A percentile compares a stretch with the other conserved stretches of the same genome.
Conservation (phyloP, 2,888 invertebrate species). For the Pilophorus perplexus region DNA sequence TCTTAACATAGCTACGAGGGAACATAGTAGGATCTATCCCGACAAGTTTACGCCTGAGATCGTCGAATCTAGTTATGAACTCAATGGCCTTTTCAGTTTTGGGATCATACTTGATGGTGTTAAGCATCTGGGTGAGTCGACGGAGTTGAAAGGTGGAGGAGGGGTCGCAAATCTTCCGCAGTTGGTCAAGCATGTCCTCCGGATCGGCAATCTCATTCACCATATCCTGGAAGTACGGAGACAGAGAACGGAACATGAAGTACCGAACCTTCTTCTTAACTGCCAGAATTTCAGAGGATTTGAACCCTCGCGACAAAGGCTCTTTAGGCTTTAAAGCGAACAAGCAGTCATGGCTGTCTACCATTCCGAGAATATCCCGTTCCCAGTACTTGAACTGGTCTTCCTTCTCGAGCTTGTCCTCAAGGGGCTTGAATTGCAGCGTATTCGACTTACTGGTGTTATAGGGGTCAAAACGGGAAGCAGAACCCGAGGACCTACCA, state of each 20-base stretch:
- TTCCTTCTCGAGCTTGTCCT: too few relatives aligned
- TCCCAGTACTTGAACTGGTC: too few relatives aligned
- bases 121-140: too few relatives aligned
- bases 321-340: neutral
- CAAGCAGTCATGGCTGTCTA: neutral
- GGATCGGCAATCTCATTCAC: neutral
- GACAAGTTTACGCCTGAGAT: neutral
- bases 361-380: neutral
- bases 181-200: too few relatives aligned
- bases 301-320: neutral
- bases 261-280: neutral
- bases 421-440: too few relatives aligned
- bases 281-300: neutral
- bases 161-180: too few relatives aligned
- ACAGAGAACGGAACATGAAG: neutral
- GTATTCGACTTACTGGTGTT: too few relatives aligned
- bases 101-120: too few relatives aligned
- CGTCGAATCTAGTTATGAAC: slow-evolving; percentile 3
- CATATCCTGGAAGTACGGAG: neutral
- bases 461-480: too few relatives aligned
- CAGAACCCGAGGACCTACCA: too few relatives aligned
- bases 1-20: neutral
- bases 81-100: slow-evolving; percentile 5
- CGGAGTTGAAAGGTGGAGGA: too few relatives aligned
- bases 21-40: neutral